Evolutionary conservation across 1,140 invertebrate species (phyloP), one percentile per base, ranked within the genome.

Genomic region (Drosophila truncata): DNA sequence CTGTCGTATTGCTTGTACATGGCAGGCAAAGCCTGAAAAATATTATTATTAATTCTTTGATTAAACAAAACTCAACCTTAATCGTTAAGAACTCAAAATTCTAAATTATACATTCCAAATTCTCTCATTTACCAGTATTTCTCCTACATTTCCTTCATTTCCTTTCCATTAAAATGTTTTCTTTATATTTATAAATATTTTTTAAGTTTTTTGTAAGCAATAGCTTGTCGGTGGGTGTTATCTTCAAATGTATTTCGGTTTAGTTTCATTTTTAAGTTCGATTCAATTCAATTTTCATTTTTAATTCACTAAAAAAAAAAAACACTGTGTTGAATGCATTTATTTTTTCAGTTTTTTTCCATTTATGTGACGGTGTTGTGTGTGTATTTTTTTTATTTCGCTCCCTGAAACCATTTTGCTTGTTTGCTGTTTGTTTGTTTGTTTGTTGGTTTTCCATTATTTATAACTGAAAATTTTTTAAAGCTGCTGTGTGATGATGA

Each of bases 381-480:
- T 60, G 47, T 59, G 16, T 62, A 39, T 59, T 60, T 25, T 63
- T 64, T 23, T 16, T 20, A 8, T 3, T 4, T 23, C 46, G 13
- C 20, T 42, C 9, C 10, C 31, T 16, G 7, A 50, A 55, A 50
- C 33, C 61, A 50, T 47, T 77, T 61, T 63, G 35, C n/a, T 57
- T 61, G 61, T 49, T 72, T 58, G 49, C 47, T 46, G 63, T 67
- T 73, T 72, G 72, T 47, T 47, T 46, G 42, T 50, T 69, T 23
- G 42, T 52, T 75, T 82, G 63, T 83, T 65, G 60, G 39, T 75
- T 63, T 80, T 83, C 57, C 75, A 67, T 82, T 82, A 69, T 70
- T 77, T 60, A 66, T 44, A 67, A 75, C 27, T 31, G 37, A 54
- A 54, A 78, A 50, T 35, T 69, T 69, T 55, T 72, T 25, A 69